Conservation (phyloP, 2,888 invertebrate species). For the Drosophila rubida region DNA sequence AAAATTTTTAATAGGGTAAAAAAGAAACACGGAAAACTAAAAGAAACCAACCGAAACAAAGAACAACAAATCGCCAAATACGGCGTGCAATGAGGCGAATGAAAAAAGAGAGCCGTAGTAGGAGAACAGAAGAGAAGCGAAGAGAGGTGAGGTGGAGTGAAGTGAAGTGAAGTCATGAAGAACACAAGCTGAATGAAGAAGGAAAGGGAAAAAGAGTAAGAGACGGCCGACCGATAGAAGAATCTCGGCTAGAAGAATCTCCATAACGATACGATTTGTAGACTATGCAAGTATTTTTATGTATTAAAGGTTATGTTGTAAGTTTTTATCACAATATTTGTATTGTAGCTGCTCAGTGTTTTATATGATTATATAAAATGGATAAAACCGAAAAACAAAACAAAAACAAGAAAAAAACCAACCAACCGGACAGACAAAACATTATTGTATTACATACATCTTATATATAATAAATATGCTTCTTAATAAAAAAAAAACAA, state of each 20-base stretch:
- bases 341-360: constrained; percentile 84
- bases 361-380: constrained; percentile 82
- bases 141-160: background rate
- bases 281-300: constrained; percentile 84
- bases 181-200: constrained; percentile 37
- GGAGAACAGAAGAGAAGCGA: constrained; percentile 34
- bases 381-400: constrained; percentile 53
- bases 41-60: constrained; percentile 59
- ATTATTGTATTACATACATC: constrained; percentile 82
- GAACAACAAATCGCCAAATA: constrained; percentile 46
- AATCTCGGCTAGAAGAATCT: constrained; percentile 64
- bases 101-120: constrained; percentile 55
- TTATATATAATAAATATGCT: constrained; percentile 83
- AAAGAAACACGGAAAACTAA: constrained; percentile 49
- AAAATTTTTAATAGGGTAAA: constrained; percentile 73
- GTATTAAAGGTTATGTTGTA: constrained; percentile 83
- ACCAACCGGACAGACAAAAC: constrained; percentile 73
- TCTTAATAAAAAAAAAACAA: constrained; percentile 76
- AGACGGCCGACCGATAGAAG: constrained; percentile 19
- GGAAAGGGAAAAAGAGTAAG: constrained; percentile 35
- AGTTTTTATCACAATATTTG: constrained; percentile 84
- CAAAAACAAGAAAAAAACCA: constrained; percentile 40
- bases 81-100: constrained; percentile 68
- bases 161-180: constrained; percentile 11
- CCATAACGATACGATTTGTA: constrained; percentile 82